Base-by-base conservation (phyloP, 2,888 invertebrate species). In the Opisthograptis luteolata region DNA sequence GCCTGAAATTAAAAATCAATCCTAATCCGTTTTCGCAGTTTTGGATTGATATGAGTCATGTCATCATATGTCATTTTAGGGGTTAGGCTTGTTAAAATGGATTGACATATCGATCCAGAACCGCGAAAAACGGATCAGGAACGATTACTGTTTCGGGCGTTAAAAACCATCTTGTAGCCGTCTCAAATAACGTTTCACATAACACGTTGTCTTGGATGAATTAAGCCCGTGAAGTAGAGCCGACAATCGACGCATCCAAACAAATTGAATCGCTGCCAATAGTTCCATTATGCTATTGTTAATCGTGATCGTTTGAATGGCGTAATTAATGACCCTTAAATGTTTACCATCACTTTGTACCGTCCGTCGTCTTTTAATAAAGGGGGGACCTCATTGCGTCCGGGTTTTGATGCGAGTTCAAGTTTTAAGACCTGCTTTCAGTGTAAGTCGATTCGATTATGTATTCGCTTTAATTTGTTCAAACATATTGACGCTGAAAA, bases 261-360 rank as follows among this genome's bases (percentile, higher is more conserved):
- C 30, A 30, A 30, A 30, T 30, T 30, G 30, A 30, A 30, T 30
- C 15, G 30, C 30, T 30, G 30, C 14, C 30, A 14, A 30, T 30
- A 30, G 8, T 4, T 15, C 30, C 8, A 30, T 30, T 15, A 30
- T 27, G 5, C 15, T 30, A 15, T 30, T 30, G 30, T 30, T 30
- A 30, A 30, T 30, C 30, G 2, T 7, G 7, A 14, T 7, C 28
- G 14, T 30, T 30, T 30, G 28, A 10, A 27, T 27, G 14, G 3
- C 15, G 30, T 30, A 15, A 30, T 30, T 30, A 30, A 30, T 30
- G 15, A 30, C 30, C n/a, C 15, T 30, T 30, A 15, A 15, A 30
- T n/a, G 30, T 14, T 15, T 30, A 15, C 13, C 30, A 30, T 30
- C 30, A 14, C 15, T 30, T 25, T 30, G 30, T 30, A 30, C 28